phyloP scores from a whole-genome alignment of 2,797 vertebrate genomes.

The Lepidocolaptes lacrymiger region DNA sequence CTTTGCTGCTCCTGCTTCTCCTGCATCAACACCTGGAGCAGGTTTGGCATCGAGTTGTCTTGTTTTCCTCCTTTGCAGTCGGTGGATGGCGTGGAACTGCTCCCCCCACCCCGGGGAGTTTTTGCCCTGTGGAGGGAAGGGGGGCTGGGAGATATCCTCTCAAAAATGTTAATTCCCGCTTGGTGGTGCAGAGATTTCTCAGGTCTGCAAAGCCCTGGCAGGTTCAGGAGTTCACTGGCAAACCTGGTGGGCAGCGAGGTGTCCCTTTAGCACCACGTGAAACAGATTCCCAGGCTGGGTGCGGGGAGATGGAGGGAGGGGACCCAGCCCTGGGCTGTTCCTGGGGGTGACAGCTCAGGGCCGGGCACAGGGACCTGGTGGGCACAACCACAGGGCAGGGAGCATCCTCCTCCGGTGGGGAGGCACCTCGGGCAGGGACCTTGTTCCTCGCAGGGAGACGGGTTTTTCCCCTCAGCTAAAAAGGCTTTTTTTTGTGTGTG shows the following conservation, averaged over 20 bases:
- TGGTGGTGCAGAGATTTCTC: background rate
- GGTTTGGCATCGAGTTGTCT: background rate
- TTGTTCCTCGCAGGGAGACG: fast-evolving
- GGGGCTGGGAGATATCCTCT: constrained; percentile 32
- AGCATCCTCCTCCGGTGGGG: background rate
- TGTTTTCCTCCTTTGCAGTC: background rate
- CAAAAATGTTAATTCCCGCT: constrained; percentile 45
- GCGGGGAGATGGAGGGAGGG: background rate
- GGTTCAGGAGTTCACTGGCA: constrained; percentile 38
- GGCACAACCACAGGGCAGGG: fast-evolving
- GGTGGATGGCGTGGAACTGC: background rate
- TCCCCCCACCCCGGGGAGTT: background rate
- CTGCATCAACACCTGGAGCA: background rate
- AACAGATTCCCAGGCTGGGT: background rate
- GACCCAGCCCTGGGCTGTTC: background rate
- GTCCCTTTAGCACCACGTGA: background rate
- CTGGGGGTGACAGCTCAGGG: background rate
- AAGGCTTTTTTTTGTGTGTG: background rate
- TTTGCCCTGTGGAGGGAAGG: background rate
- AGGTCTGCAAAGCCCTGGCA: background rate
- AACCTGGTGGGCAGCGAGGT: background rate
- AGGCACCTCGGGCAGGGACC: background rate
- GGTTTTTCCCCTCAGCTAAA: background rate
- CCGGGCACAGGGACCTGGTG: background rate
- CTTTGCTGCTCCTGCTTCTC: background rate